A percentile compares a stretch with the other conserved stretches of the same genome.
phyloP scores from a whole-genome alignment of 1,140 invertebrate species.

The Ruditapes philippinarum region DNA sequence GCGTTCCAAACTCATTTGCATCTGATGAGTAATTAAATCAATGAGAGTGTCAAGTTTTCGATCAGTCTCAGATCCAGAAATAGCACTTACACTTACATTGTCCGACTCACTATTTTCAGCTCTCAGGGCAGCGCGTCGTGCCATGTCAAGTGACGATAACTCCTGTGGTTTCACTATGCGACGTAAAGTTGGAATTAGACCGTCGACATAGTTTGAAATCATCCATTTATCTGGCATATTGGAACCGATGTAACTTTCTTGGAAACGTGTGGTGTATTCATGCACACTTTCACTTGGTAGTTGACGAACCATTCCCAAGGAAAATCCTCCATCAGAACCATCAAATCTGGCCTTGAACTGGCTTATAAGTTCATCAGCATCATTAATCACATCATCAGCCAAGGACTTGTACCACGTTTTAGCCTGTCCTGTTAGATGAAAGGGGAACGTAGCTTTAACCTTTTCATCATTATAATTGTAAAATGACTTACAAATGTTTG shows the following conservation, averaged over 20 bases:
- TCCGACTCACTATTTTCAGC: neutral
- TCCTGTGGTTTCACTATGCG: conserved; percentile 16
- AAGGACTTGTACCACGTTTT: neutral
- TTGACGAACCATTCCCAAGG: neutral
- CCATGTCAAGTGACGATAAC: neutral
- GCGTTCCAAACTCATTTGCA: neutral
- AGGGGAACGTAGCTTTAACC: neutral
- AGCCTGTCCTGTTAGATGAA: neutral
- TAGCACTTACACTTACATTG: neutral
- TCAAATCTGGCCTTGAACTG: conserved; percentile 1
- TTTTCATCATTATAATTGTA: neutral
- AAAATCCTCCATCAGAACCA: conserved; percentile 18
- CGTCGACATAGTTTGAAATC: neutral
- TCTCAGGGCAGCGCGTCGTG: neutral
- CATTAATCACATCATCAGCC: neutral
- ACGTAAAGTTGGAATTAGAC: neutral
- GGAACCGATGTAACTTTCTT: neutral
- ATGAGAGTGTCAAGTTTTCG: neutral
- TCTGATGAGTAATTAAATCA: neutral
- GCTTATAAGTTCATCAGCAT: neutral
- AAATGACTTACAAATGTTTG: neutral
- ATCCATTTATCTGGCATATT: neutral
- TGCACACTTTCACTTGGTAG: neutral
- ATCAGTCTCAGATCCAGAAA: too few relatives aligned
- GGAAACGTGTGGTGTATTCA: neutral